phyloP scores from a whole-genome alignment of 2,113 vertebrate genomes.

The Hirundichthys speculiger region DNA sequence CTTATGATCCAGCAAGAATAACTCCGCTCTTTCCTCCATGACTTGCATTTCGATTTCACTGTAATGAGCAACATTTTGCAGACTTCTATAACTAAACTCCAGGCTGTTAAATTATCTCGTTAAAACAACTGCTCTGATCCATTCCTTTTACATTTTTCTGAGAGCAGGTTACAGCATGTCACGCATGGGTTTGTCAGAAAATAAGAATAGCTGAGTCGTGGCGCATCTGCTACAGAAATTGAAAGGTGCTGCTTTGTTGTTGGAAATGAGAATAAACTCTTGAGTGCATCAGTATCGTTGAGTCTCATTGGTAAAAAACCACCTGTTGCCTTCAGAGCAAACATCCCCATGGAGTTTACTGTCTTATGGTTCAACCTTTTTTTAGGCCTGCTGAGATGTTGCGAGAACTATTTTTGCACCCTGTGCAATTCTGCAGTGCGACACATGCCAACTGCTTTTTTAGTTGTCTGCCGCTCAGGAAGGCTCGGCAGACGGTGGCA shows the following conservation, averaged over 20 bases:
- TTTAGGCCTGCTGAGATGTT: conserved; percentile 63
- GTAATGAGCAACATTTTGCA: neutral
- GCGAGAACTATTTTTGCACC: conserved; percentile 61
- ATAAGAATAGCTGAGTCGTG: too few species aligned
- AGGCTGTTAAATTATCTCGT: neutral
- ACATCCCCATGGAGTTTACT: conserved; percentile 28
- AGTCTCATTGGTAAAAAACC: neutral
- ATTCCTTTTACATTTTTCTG: too few species aligned
- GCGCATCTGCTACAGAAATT: neutral
- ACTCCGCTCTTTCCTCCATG: conserved; percentile 55
- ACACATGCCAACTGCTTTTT: conserved; percentile 54
- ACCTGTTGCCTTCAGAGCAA: conserved; percentile 34
- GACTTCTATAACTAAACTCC: neutral
- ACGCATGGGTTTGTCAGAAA: too few species aligned
- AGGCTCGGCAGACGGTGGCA: conserved; percentile 23
- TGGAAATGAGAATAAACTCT: neutral
- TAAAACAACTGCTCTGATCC: neutral
- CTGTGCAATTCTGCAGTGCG: conserved; percentile 53
- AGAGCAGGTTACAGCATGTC: too few species aligned
- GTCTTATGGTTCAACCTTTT: conserved; percentile 55
- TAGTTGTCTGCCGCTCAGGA: conserved; percentile 34
- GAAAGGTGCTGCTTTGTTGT: neutral
- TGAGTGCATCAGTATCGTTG: neutral
- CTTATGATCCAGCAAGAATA: conserved; percentile 27
- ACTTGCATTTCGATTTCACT: neutral